Percentiles rank a stretch among this genome's conserved stretches.
Conservation (phyloP, 2,888 invertebrate species). For the Deilephila porcellus region DNA sequence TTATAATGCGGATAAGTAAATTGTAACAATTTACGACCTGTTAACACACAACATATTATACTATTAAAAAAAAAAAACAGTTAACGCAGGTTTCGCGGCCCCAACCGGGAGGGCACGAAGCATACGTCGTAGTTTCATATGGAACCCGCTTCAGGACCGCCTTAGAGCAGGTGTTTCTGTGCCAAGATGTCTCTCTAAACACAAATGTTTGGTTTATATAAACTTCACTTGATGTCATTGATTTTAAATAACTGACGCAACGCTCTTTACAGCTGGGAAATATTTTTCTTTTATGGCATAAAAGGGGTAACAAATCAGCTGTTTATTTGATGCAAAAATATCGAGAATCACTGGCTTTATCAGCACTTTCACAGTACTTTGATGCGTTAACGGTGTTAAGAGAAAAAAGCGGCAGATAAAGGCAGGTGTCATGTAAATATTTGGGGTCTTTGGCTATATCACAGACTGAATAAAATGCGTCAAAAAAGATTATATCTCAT, state of each 20-base stretch:
- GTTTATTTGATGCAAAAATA: too few relatives aligned
- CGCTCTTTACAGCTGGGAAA: not conserved
- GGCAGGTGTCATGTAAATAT: too few relatives aligned
- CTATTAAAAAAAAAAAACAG: not conserved
- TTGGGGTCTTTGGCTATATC: too few relatives aligned
- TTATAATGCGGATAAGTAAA: too few relatives aligned
- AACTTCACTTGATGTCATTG: not conserved
- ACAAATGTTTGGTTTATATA: constrained; percentile 1
- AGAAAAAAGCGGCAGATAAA: too few relatives aligned
- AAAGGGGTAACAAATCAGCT: too few relatives aligned
- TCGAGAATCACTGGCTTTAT: too few relatives aligned
- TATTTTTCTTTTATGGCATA: not conserved
- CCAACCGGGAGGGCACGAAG: constrained; percentile 2
- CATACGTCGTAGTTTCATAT: constrained; percentile 26
- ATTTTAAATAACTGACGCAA: constrained; percentile 5
- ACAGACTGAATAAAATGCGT: too few relatives aligned
- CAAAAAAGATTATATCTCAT: too few relatives aligned
- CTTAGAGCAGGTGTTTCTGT: constrained; percentile 21
- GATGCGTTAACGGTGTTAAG: too few relatives aligned
- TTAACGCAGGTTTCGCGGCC: not conserved
- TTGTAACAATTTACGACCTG: too few relatives aligned
- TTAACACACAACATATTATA: not conserved
- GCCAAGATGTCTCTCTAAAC: constrained; percentile 21
- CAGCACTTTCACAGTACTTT: too few relatives aligned
- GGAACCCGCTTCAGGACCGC: not conserved